Evolutionary conservation across 2,888 invertebrate genomes (phyloP), one percentile per base, ranked within the genome.

Genomic region (Ernsta delagoae): DNA sequence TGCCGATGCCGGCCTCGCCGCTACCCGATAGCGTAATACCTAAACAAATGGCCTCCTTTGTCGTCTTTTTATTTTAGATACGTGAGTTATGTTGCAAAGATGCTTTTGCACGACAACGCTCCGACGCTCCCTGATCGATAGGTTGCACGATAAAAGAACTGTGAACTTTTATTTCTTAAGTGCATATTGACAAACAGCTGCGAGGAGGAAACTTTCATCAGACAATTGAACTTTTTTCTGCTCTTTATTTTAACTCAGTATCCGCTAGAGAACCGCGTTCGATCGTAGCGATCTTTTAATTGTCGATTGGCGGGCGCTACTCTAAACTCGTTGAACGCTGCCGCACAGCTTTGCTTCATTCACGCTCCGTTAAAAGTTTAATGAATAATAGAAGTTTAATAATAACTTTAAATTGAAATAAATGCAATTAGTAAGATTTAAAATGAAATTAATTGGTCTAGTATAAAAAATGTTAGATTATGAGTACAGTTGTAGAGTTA

Each of bases 41-140:
- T 79, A 88, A 90, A 90, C 89, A 88, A 90, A 90, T 90, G 83
- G 84, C 85, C 83, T 83, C 79, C 82, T 85, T 83, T 85, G 85
- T 84, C 87, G 79, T 78, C 78, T 86, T 85, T 86, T 86, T 88
- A 85, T 84, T 86, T 84, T 77, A 83, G 80, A 83, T 83, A 84
- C 83, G 82, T 86, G 85, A 89, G 83, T 87, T 88, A 89, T 87
- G 83, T 80, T 77, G 77, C 79, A 77, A 83, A 82, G 81, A 83
- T 80, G 74, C 77, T 79, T 77, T 76, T 76, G 73, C 63, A 63
- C 50, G 59, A 53, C 59, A 50, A 24, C 59, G 16, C 12, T 66
- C 65, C 48, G 43, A 59, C 59, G 57, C 45, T 63, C 62, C n/a
- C 50, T 36, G 61, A 63, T 69, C 68, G 63, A 57, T 50, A 31